Percentiles rank a stretch among this genome's conserved stretches.
These are phyloP conservation scores for Hemiprocne comata DNA, from an alignment of 2,113 vertebrate genomes.

Conservation along the genomic window DNA sequence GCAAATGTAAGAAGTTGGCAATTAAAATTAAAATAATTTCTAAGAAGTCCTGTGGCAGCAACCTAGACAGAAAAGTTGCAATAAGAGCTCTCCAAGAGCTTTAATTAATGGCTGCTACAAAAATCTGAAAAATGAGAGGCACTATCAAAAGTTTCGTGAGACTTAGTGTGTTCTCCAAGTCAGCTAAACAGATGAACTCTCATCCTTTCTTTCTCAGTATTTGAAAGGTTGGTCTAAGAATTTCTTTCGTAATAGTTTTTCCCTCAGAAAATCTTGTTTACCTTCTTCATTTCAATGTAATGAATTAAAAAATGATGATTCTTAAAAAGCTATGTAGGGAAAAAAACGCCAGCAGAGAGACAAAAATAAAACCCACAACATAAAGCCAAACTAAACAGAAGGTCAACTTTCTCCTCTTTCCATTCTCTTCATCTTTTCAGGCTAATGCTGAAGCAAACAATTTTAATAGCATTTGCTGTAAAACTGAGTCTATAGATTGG, in stretches of 20 bases:
- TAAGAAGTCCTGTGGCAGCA: neutral
- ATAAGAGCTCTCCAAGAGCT: neutral
- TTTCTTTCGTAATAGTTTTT: neutral
- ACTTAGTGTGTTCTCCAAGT: neutral
- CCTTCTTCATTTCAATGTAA: neutral
- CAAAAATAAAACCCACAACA: neutral
- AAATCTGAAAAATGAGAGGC: neutral
- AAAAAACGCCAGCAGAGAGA: neutral
- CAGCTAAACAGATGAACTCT: neutral
- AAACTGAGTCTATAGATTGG: neutral
- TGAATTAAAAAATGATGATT: neutral
- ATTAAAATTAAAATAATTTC: slow-evolving; percentile 16
- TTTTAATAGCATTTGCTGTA: neutral
- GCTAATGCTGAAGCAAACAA: neutral
- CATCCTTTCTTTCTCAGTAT: neutral
- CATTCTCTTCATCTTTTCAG: neutral
- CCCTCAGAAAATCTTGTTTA: neutral
- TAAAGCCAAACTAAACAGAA: neutral
- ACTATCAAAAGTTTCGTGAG: neutral
- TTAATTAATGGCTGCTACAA: neutral
- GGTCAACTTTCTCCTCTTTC: neutral
- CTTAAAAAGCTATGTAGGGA: neutral
- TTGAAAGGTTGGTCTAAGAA: neutral
- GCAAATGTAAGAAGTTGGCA: neutral
- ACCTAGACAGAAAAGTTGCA: neutral